phyloP scores from a whole-genome alignment of 1,140 invertebrate species.

The Macrocentrus cingulum region DNA sequence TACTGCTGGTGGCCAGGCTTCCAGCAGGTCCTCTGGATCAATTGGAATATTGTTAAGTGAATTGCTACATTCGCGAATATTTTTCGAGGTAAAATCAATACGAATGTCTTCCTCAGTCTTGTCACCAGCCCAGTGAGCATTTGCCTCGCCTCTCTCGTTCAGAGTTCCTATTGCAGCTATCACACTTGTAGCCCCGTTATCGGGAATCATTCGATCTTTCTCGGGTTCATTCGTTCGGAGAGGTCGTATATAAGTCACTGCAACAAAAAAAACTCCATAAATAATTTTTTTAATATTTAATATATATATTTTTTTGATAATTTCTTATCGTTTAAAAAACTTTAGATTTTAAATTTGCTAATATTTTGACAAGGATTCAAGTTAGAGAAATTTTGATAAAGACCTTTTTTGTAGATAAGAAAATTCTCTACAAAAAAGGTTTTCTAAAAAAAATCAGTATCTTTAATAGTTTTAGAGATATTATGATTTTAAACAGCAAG shows the following conservation, averaged over 20 bases:
- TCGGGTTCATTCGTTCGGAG: constrained; percentile 73
- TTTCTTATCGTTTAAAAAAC: too few relatives aligned
- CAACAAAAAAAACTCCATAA: too few relatives aligned
- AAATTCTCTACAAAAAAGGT: too few relatives aligned
- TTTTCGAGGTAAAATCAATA: constrained; percentile 70
- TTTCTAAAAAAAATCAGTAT: too few relatives aligned
- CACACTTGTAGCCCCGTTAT: constrained; percentile 68
- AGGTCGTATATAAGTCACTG: constrained; percentile 74
- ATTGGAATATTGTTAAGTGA: constrained; percentile 53
- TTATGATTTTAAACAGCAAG: too few relatives aligned
- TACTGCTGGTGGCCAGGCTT: constrained; percentile 68
- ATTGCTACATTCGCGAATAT: constrained; percentile 57
- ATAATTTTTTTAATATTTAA: too few relatives aligned
- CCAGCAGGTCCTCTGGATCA: constrained; percentile 53
- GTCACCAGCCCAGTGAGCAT: constrained; percentile 73
- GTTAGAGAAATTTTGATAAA: too few relatives aligned
- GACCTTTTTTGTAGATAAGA: too few relatives aligned
- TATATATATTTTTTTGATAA: too few relatives aligned
- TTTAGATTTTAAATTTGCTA: too few relatives aligned
- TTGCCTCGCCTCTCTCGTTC: constrained; percentile 77
- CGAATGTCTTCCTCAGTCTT: constrained; percentile 74
- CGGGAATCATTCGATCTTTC: constrained; percentile 71
- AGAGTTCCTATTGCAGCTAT: constrained; percentile 88
- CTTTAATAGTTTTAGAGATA: too few relatives aligned
- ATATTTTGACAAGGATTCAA: too few relatives aligned